Evolutionary conservation across 2,113 vertebrate species (phyloP), one percentile per base, ranked within the genome.

Genomic region (Hepsetus odoe): DNA sequence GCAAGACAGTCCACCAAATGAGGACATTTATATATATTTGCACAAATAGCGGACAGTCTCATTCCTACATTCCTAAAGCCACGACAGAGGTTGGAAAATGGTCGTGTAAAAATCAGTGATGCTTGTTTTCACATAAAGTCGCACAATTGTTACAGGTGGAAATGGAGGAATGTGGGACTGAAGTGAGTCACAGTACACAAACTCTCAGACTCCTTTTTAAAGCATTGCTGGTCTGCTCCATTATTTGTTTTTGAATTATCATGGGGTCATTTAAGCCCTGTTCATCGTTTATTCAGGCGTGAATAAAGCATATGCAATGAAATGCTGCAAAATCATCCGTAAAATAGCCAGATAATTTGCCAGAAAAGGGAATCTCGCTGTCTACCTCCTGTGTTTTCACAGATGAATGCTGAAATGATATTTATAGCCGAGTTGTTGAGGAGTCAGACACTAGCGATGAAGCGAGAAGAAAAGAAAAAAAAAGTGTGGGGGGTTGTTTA

Each of bases 321-420:
- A 62, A 72, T 51, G 76, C 20, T 55, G 32, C 22, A 53, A 53
- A n/a, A 64, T 65, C 76, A 79, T 64, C 58, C 33, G 4, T 79
- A 64, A 79, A 79, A 78, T 53, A 46, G 28, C 8, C 24, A 6
- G 32, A 72, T 79, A 64, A 72, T 79, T 72, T 35, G 6, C 76
- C 53, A 12, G 67, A 71, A 56, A 62, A 38, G 22, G 20, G 18
- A 62, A 75, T 64, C 28, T 59, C 44, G 42, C 18, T 33, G 68
- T 71, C 22, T 72, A 53, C 16, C 58, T 35, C 24, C 58, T 40
- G 58, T 64, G 67, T 71, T 61, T 72, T 79, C 44, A 72, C 67
- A 79, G 61, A 56, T 55, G 53, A 61, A 35, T 7, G 40, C 65
- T 69, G 58, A 72, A 30, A 55, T 38, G 67, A 49, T 79, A 79